phyloP scores from a whole-genome alignment of 2,888 invertebrate genomes.

The Acrobasis consociella region DNA sequence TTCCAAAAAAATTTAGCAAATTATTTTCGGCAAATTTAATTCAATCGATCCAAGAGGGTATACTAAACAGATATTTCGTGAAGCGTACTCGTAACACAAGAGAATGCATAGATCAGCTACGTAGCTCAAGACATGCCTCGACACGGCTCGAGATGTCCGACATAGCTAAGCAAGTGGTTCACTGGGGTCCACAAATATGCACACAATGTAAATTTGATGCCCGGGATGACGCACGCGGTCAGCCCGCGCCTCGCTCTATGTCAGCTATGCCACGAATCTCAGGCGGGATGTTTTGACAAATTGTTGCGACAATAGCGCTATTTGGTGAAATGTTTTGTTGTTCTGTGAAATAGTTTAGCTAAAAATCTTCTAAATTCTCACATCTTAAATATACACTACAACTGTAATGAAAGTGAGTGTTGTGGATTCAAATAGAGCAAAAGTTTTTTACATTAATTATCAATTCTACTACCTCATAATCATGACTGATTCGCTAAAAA shows the following conservation, averaged over 20 bases:
- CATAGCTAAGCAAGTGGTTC: conserved; percentile 47
- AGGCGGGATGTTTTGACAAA: conserved; percentile 25
- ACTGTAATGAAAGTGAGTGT: too few relatives aligned
- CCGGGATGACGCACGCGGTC: conserved; percentile 60
- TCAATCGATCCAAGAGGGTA: too few relatives aligned
- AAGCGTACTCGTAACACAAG: not conserved
- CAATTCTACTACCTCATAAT: too few relatives aligned
- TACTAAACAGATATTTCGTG: too few relatives aligned
- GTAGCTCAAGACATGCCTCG: conserved; percentile 7
- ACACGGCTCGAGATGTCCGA: conserved; percentile 34
- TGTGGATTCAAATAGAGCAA: too few relatives aligned
- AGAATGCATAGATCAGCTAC: not conserved
- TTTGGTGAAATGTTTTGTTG: conserved; percentile 6
- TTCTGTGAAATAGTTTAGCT: not conserved
- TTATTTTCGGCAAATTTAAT: too few relatives aligned
- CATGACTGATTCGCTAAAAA: too few relatives aligned
- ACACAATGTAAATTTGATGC: conserved; percentile 74
- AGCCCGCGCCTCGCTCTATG: conserved; percentile 53
- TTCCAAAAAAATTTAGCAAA: too few relatives aligned
- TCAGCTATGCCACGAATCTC: conserved; percentile 58
- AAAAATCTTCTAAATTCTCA: too few relatives aligned
- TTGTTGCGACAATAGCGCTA: conserved; percentile 18
- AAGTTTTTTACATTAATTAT: too few relatives aligned
- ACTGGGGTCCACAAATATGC: conserved; percentile 67
- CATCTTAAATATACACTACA: too few relatives aligned